A percentile compares a stretch with the other conserved stretches of the same genome.
Conservation (phyloP, 2,888 invertebrate genomes). For the Candidula unifasciata region DNA sequence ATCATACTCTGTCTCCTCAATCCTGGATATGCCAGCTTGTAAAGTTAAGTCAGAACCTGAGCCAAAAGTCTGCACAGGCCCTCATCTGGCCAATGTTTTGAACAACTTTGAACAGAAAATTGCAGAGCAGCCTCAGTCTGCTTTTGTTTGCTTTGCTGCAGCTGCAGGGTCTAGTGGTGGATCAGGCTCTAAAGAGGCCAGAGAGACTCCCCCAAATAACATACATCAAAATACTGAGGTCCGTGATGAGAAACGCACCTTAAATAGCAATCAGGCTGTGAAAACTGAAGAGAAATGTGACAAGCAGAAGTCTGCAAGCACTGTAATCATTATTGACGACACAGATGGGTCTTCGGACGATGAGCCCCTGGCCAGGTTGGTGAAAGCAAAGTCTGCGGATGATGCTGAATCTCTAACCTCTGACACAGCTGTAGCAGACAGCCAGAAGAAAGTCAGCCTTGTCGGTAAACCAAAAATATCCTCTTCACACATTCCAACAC, state of each 20-base stretch:
- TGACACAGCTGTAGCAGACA: neutral
- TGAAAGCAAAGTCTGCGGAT: conserved; percentile 22
- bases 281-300: neutral
- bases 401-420: neutral
- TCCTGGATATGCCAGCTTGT: conserved; percentile 38
- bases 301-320: neutral
- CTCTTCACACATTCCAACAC: neutral
- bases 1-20: conserved; percentile 42
- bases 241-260: neutral
- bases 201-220: neutral
- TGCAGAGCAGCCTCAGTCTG: neutral
- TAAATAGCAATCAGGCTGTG: neutral
- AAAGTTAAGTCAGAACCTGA: conserved; percentile 47
- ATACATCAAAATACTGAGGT: neutral
- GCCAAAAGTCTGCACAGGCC: neutral
- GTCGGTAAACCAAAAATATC: neutral
- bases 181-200: neutral
- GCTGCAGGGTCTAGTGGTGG: conserved; percentile 8
- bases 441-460: neutral
- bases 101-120: conserved; percentile 1
- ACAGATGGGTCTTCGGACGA: conserved; percentile 50
- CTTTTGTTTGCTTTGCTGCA: conserved; percentile 26
- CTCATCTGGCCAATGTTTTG: neutral
- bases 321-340: conserved; percentile 49
- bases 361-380: conserved; percentile 48